These are phyloP conservation scores for Hedychridium roseum DNA, from an alignment of 2,888 invertebrate genomes.

Conservation along the genomic window DNA sequence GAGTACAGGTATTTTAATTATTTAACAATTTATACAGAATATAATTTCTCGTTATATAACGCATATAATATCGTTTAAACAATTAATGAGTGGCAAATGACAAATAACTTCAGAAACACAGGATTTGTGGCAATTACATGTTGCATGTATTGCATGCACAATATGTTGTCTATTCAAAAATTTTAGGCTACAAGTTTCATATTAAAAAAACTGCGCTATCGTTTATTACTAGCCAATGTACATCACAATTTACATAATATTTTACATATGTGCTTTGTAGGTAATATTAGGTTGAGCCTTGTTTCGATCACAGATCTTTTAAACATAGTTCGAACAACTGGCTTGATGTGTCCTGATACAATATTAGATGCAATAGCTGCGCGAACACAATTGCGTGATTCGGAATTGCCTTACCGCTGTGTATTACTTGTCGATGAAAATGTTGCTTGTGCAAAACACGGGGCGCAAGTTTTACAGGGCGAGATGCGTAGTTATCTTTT, in stretches of 20 bases:
- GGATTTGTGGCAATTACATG: background rate
- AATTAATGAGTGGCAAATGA: background rate
- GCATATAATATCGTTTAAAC: no score
- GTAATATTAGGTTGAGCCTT: conserved; percentile 76
- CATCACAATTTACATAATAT: no score
- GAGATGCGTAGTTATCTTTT: conserved; percentile 89
- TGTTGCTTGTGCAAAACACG: conserved; percentile 82
- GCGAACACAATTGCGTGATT: conserved; percentile 80
- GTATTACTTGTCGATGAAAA: conserved; percentile 89
- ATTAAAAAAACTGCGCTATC: background rate
- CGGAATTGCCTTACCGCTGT: conserved; percentile 86
- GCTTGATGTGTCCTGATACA: conserved; percentile 86
- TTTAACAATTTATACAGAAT: background rate
- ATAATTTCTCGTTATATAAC: no score
- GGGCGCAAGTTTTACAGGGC: conserved; percentile 87
- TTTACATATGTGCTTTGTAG: no score
- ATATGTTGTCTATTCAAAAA: no score
- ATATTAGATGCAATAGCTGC: conserved; percentile 94
- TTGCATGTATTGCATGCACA: no score
- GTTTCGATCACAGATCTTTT: conserved; percentile 89
- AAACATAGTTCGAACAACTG: conserved; percentile 86
- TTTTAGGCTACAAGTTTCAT: background rate
- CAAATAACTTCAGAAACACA: background rate
- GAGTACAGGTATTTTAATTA: background rate
- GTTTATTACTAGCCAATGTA: background rate